Percentiles rank a stretch among this genome's conserved stretches.
Conservation (phyloP, 2,888 invertebrate species). For the Cosmorhoe ocellata region DNA sequence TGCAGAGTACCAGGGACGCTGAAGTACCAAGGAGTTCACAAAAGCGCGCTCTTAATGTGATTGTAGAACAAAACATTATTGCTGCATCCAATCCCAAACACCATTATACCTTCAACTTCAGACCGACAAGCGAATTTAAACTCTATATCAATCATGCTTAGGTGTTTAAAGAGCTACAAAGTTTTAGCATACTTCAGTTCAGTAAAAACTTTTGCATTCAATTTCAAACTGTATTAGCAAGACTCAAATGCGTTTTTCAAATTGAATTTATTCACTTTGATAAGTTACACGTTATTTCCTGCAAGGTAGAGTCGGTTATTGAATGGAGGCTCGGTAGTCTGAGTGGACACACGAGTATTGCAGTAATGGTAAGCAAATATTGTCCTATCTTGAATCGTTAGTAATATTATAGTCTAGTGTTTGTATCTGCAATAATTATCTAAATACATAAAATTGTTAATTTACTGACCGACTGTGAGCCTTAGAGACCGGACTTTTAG, state of each 20-base stretch:
- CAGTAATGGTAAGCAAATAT: constrained; percentile 33
- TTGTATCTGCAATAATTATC: background rate
- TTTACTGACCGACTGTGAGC: no score
- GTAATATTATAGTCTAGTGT: background rate
- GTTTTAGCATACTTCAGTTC: background rate
- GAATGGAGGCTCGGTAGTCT: constrained; percentile 7
- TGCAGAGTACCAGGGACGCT: background rate
- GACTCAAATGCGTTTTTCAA: constrained; percentile 2
- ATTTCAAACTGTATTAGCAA: constrained; percentile 6
- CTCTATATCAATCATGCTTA: background rate
- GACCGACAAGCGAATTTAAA: background rate
- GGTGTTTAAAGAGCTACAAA: background rate
- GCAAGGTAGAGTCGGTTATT: constrained; percentile 9
- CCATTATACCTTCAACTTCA: background rate
- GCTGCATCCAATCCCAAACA: background rate
- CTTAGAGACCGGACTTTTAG: no score
- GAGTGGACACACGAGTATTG: constrained; percentile 21
- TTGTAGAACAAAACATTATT: constrained; percentile 12
- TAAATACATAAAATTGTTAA: no score
- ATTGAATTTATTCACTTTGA: background rate
- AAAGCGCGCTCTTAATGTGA: constrained; percentile 2
- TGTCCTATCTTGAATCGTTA: constrained; percentile 17
- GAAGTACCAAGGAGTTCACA: constrained; percentile 1
- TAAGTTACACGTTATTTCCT: background rate
- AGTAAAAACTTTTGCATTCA: constrained; percentile 1